Evolutionary conservation across 1,140 invertebrate genomes (phyloP).

Genomic region (Hylyphantes graminicola): DNA sequence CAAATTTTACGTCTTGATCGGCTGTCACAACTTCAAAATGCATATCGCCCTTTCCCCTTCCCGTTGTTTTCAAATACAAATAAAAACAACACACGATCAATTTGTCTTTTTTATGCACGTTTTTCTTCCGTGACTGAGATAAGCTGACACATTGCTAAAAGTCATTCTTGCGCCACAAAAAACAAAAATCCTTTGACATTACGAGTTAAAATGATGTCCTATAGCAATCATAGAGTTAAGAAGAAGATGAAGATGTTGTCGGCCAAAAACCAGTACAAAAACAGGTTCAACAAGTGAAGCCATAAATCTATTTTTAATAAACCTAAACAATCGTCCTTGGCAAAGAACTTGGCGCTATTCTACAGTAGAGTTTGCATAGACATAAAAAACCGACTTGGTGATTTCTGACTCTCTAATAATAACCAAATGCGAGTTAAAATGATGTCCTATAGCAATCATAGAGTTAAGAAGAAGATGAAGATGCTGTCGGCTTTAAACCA

Average conservation of each 20-base stretch:
- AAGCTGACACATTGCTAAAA: slow-evolving; percentile 29
- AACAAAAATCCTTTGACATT: slow-evolving; percentile 29
- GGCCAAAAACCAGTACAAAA: too few species aligned
- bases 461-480: too few species aligned
- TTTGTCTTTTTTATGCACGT: slow-evolving; percentile 44
- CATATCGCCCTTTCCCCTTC: neutral
- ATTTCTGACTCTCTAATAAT: too few species aligned
- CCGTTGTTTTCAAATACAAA: slow-evolving; percentile 1
- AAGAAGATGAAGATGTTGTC: too few species aligned
- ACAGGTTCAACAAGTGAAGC: too few species aligned
- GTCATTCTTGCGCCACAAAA: slow-evolving; percentile 19
- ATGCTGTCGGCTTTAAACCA: too few species aligned
- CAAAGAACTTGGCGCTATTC: too few species aligned
- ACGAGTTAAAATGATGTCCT: slow-evolving; percentile 33
- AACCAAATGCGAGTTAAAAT: slow-evolving; percentile 28
- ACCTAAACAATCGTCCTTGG: too few species aligned
- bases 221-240: neutral
- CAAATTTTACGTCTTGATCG: neutral
- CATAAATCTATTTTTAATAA: too few species aligned
- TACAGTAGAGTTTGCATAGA: too few species aligned
- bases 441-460: too few species aligned
- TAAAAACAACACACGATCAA: slow-evolving; percentile 31
- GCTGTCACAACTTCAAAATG: slow-evolving; percentile 29
- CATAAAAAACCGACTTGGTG: too few species aligned
- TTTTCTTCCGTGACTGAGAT: slow-evolving; percentile 20